Evolutionary conservation across 2,797 vertebrate species (phyloP).

Genomic region (Mormyrus hasselquistii): DNA sequence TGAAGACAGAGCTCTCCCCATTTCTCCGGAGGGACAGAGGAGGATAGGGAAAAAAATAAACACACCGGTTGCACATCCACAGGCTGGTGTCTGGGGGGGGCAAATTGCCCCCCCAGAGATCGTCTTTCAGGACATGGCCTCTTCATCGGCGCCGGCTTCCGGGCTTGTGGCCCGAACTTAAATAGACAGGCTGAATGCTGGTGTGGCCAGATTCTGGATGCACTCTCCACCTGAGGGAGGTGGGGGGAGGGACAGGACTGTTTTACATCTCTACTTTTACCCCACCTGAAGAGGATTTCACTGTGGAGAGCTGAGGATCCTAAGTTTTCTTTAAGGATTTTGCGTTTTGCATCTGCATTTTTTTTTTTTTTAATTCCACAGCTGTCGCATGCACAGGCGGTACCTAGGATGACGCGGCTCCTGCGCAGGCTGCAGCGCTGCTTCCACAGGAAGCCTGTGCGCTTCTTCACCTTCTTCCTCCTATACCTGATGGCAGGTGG

Average conservation of each 20-base stretch:
- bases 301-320: not conserved
- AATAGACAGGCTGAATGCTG: conserved; percentile 25
- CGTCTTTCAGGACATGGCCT: conserved; percentile 59
- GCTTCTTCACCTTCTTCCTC: conserved; percentile 87
- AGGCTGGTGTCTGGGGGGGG: conserved; percentile 46
- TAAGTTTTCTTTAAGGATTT: not conserved
- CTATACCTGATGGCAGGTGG: conserved; percentile 90
- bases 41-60: not conserved
- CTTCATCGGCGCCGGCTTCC: conserved; percentile 33
- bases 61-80: conserved; percentile 37
- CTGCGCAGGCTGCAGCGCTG: conserved; percentile 87
- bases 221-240: not conserved
- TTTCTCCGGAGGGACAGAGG: not conserved
- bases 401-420: conserved; percentile 80
- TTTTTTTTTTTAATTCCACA: conserved; percentile 26
- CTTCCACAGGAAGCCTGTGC: conserved; percentile 81
- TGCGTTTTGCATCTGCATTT: conserved; percentile 15
- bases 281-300: conserved; percentile 17
- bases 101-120: conserved; percentile 48
- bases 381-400: conserved; percentile 52
- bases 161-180: conserved; percentile 40
- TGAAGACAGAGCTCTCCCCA: not conserved
- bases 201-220: conserved; percentile 32
- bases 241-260: not conserved
- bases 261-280: conserved; percentile 15